A percentile compares a stretch with the other conserved stretches of the same genome.
phyloP scores from a whole-genome alignment of 30 jellyfish, hydroid and myxozoan species.

The Aurelia aurita region DNA sequence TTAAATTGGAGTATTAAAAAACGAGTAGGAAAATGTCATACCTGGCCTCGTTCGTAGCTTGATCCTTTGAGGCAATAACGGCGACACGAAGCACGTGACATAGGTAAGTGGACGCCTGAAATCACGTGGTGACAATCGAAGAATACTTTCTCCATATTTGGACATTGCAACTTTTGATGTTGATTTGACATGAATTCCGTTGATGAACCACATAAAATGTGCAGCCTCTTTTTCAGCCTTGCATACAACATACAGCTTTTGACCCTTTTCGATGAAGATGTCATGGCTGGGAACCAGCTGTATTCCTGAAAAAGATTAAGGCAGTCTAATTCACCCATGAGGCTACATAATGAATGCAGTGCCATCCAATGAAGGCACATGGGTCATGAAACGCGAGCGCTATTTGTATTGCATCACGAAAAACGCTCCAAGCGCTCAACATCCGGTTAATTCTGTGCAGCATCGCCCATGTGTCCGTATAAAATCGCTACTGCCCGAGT shows the following conservation, averaged over 20 bases:
- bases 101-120: neutral
- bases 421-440: too few relatives aligned
- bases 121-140: conserved; percentile 22
- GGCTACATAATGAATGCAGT: too few relatives aligned
- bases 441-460: too few relatives aligned
- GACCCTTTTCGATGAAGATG: conserved; percentile 7
- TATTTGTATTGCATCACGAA: too few relatives aligned
- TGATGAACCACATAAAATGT: conserved; percentile 38
- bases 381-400: too few relatives aligned
- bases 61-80: conserved; percentile 20
- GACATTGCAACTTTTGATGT: conserved; percentile 2
- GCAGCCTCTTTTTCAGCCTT: neutral
- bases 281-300: conserved; percentile 36
- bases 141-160: conserved; percentile 17
- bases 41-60: neutral
- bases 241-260: conserved; percentile 18
- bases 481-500: too few relatives aligned
- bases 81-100: conserved; percentile 40
- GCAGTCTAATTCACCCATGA: too few relatives aligned
- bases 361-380: too few relatives aligned
- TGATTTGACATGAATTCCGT: conserved; percentile 19
- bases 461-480: too few relatives aligned
- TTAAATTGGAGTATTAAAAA: neutral
- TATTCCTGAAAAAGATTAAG: conserved; percentile 5
- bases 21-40: neutral